A percentile compares a stretch with the other conserved stretches of the same genome.
phyloP scores from a whole-genome alignment of 2,888 invertebrate genomes.

The Brassicogethes aeneus region DNA sequence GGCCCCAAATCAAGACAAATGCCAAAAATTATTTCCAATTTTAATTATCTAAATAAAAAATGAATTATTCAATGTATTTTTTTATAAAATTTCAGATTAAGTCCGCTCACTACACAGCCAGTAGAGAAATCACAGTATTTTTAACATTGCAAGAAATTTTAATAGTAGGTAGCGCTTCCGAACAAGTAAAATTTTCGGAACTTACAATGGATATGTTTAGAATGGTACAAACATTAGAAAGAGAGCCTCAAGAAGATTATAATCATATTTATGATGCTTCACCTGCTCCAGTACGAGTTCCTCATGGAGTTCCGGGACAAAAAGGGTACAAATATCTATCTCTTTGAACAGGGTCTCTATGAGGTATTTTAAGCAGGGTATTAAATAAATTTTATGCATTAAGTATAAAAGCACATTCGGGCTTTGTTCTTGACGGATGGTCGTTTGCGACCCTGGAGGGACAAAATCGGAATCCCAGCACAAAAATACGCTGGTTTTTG shows the following conservation, averaged over 20 bases:
- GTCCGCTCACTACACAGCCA: constrained; percentile 72
- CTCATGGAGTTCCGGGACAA: constrained; percentile 35
- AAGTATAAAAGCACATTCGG: too few species aligned
- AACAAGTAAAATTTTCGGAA: constrained; percentile 93
- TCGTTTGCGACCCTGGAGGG: too few species aligned
- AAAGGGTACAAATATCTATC: too few species aligned
- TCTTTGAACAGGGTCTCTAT: too few species aligned
- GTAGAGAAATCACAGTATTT: constrained; percentile 77
- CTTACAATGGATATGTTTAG: constrained; percentile 96
- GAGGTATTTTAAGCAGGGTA: too few species aligned
- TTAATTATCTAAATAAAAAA: too few species aligned
- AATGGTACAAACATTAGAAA: constrained; percentile 87
- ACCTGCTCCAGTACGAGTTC: constrained; percentile 56
- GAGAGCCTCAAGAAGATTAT: constrained; percentile 78
- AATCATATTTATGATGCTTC: constrained; percentile 61
- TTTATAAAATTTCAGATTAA: constrained; percentile 64
- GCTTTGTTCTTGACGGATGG: too few species aligned
- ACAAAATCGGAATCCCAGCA: too few species aligned
- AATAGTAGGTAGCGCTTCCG: constrained; percentile 83
- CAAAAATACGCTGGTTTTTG: too few species aligned
- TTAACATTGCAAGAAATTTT: constrained; percentile 85
- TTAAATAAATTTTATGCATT: constrained; percentile 10
- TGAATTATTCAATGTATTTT: too few species aligned
- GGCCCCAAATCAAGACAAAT: too few species aligned
- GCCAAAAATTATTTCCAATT: too few species aligned